phyloP scores from a whole-genome alignment of 2,797 vertebrate genomes.

The Lacerta agilis region DNA sequence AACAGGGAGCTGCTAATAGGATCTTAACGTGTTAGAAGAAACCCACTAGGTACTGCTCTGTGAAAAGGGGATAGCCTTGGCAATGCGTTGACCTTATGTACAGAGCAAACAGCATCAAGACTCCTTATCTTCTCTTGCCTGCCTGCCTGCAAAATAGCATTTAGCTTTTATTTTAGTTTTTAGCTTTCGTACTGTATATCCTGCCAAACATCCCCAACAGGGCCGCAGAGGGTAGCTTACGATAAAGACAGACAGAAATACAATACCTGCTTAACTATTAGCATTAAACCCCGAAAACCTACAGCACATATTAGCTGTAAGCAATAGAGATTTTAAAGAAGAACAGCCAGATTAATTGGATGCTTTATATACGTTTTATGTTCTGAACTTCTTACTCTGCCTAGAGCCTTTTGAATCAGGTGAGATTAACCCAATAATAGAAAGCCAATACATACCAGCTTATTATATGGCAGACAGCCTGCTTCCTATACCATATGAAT shows the following conservation, averaged over 20 bases:
- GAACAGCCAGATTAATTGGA: not conserved
- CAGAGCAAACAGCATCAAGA: not conserved
- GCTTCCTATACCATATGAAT: not conserved
- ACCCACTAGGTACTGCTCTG: not conserved
- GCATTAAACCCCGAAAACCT: not conserved
- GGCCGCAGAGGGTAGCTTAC: not conserved
- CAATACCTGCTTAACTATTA: not conserved
- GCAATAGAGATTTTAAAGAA: not conserved
- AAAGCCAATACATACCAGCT: not conserved
- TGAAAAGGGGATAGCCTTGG: slow-evolving; percentile 14
- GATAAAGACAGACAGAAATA: not conserved
- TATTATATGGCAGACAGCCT: not conserved
- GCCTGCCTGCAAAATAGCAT: not conserved
- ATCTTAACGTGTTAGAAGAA: not conserved
- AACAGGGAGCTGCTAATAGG: not conserved
- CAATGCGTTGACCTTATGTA: not conserved
- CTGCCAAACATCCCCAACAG: not conserved
- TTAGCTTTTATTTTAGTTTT: not conserved
- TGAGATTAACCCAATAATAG: not conserved
- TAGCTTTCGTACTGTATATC: not conserved
- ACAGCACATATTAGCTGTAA: not conserved
- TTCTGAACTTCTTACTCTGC: not conserved
- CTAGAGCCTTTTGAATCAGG: not conserved
- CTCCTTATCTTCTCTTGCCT: not conserved
- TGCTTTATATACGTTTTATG: not conserved